These are phyloP conservation scores for Amblyteles armatorius DNA, from an alignment of 2,888 invertebrate genomes.

Conservation along the genomic window DNA sequence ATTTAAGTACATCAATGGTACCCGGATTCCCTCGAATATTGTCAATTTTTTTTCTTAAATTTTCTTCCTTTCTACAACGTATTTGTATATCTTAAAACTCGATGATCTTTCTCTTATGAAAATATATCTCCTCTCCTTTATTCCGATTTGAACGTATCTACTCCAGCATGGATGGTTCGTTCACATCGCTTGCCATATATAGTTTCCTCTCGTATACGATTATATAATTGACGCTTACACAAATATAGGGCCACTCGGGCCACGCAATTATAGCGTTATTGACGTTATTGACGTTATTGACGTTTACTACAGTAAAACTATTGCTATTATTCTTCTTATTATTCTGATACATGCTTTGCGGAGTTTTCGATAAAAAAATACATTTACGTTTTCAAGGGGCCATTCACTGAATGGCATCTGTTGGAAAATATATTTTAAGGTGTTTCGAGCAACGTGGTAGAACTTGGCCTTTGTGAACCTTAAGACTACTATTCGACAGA, in stretches of 20 bases:
- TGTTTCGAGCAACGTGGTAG: background rate
- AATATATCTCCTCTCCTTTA: slow-evolving; percentile 4
- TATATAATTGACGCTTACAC: slow-evolving; percentile 52
- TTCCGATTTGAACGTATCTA: background rate
- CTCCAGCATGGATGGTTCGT: slow-evolving; percentile 2
- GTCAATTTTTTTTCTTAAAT: slow-evolving; percentile 37
- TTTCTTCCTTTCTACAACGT: slow-evolving; percentile 9
- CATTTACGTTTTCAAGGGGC: background rate
- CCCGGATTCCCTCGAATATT: slow-evolving; percentile 51
- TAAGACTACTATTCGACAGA: background rate
- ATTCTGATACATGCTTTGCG: background rate
- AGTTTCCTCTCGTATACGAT: slow-evolving; percentile 8
- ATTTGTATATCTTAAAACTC: background rate
- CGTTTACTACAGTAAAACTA: slow-evolving; percentile 5
- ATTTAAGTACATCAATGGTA: slow-evolving; percentile 68
- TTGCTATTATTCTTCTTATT: background rate
- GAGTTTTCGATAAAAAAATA: slow-evolving; percentile 35
- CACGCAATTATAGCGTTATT: slow-evolving; percentile 36
- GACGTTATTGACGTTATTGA: slow-evolving; percentile 49
- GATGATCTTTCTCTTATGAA: slow-evolving; percentile 4
- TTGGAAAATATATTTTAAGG: background rate
- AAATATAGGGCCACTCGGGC: background rate
- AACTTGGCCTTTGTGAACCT: background rate
- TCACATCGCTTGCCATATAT: background rate
- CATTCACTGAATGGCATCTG: background rate